Evolutionary conservation across 2,113 vertebrate genomes (phyloP).

Genomic region (Sterrhoptilus dennistouni): DNA sequence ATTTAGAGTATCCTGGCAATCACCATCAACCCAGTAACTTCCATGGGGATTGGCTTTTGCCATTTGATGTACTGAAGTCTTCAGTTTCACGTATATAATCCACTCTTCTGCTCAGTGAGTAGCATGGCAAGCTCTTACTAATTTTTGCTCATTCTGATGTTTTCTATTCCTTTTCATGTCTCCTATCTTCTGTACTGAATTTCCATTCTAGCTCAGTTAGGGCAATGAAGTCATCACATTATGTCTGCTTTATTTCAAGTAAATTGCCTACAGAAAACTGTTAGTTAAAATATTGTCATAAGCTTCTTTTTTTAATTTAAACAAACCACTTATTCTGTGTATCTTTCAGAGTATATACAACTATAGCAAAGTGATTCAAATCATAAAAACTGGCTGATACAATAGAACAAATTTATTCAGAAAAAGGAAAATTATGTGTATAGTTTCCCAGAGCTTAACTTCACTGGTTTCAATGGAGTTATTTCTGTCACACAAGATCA

Average conservation of each 20-base stretch:
- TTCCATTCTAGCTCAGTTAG: background rate
- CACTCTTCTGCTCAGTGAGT: background rate
- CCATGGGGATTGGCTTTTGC: background rate
- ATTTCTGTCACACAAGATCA: background rate
- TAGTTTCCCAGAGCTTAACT: background rate
- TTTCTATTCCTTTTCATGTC: background rate
- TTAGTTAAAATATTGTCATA: background rate
- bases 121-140: background rate
- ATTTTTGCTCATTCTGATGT: background rate
- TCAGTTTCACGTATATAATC: background rate
- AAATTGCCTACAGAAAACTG: background rate
- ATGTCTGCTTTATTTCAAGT: background rate
- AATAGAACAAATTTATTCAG: background rate
- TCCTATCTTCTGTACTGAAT: background rate
- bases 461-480: background rate
- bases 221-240: background rate
- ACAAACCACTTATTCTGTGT: background rate
- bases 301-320: background rate
- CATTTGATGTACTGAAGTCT: background rate
- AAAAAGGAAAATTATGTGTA: background rate
- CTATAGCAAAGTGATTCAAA: background rate
- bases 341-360: background rate
- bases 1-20: background rate
- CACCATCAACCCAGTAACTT: background rate
- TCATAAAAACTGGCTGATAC: background rate